phyloP scores from a whole-genome alignment of 2,797 vertebrate species.

The Setipinna tenuifilis region DNA sequence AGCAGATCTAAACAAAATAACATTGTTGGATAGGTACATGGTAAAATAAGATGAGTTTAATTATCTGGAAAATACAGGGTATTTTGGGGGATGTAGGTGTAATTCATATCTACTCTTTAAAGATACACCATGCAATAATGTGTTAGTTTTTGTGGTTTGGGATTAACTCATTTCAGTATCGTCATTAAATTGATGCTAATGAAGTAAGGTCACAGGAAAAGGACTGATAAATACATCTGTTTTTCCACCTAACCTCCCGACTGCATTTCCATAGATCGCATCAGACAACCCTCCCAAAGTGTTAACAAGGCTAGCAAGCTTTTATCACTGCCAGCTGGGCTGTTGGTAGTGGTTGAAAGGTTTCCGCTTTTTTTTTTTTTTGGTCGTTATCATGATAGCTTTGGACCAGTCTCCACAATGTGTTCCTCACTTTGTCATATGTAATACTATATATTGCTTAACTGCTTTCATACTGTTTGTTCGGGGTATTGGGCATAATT shows the following conservation, averaged over 20 bases:
- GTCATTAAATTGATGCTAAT: background rate
- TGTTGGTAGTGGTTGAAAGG: too few species aligned
- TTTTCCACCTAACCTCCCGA: background rate
- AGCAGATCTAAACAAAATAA: too few species aligned
- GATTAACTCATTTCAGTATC: too few species aligned
- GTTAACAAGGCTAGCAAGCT: background rate
- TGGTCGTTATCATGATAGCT: background rate
- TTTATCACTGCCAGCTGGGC: background rate
- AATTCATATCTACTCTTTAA: too few species aligned
- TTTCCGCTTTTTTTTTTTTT: background rate
- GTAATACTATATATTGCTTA: background rate
- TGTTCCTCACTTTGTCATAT: background rate
- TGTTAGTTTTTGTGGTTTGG: too few species aligned
- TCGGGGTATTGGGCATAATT: background rate
- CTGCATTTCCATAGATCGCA: background rate
- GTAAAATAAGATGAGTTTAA: too few species aligned
- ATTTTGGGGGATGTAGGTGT: too few species aligned
- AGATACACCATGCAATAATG: too few species aligned
- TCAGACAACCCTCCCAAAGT: background rate
- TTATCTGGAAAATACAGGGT: too few species aligned
- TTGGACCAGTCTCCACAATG: background rate
- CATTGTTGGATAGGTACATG: too few species aligned
- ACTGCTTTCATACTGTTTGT: background rate
- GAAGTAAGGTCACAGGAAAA: background rate
- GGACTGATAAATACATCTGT: background rate